Percentiles rank a stretch among this genome's conserved stretches.
Evolutionary conservation across 2,888 invertebrate species (phyloP).

Genomic region (Microchrysa polita): DNA sequence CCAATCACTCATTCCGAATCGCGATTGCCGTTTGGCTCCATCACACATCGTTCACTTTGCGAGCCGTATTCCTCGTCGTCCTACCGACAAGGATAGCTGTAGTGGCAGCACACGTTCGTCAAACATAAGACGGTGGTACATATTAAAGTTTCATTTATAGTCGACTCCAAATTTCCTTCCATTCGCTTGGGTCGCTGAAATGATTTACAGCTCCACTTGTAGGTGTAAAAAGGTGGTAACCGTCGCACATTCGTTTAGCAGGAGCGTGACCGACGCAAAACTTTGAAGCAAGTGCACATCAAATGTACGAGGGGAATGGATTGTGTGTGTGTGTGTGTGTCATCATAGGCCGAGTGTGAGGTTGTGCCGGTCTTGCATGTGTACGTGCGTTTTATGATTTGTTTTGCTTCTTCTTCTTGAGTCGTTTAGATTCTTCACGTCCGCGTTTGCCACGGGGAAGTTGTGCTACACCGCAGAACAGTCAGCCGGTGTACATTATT

Average conservation of each 20-base stretch:
- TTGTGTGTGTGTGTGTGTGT: conserved; percentile 7
- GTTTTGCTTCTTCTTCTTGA: conserved; percentile 41
- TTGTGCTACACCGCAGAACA: neutral
- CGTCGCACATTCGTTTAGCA: conserved; percentile 41
- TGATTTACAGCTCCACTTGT: conserved; percentile 43
- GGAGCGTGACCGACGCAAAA: neutral
- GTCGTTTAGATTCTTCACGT: neutral
- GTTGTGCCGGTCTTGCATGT: neutral
- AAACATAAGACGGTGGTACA: conserved; percentile 42
- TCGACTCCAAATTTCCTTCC: conserved; percentile 23
- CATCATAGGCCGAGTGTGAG: neutral
- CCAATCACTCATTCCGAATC: conserved; percentile 28
- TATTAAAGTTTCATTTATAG: conserved; percentile 39
- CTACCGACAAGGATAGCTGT: conserved; percentile 17
- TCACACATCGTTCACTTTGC: conserved; percentile 31
- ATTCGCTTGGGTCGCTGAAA: conserved; percentile 34
- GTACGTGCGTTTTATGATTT: conserved; percentile 39
- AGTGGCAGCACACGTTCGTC: conserved; percentile 18
- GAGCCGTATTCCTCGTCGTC: neutral
- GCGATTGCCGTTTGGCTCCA: neutral
- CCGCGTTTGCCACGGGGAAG: neutral
- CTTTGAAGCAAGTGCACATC: neutral
- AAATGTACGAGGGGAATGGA: neutral
- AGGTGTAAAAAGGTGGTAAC: conserved; percentile 45
- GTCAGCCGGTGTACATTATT: neutral